Base-by-base conservation (phyloP, 2,797 vertebrate genomes). In the Lophotriccus pileatus region DNA sequence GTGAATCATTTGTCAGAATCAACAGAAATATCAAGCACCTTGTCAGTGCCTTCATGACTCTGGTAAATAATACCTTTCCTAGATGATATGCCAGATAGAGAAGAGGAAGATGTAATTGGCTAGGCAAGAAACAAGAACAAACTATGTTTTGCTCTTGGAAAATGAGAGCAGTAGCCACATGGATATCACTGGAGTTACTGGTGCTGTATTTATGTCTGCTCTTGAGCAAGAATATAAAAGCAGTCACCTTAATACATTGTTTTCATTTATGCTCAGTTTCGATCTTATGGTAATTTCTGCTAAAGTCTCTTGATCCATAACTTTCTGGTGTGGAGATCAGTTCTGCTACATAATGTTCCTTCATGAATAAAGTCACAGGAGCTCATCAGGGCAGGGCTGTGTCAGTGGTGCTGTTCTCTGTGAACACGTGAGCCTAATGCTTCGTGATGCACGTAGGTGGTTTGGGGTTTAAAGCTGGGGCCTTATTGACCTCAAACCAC, bases 401-500 rank as follows among this genome's bases (percentile, higher is more conserved):
- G 50, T 74, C 36, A 50, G n/a, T 44, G 34, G 46, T 28, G 58
- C 83, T 86, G 39, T 7, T 94, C 76, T 47, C 55, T 10, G 50
- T 94, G 93, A 91, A 14, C 83, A 69, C 0, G 0, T 84, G 85
- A 96, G 63, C 85, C 76, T 96, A 93, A 96, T 93, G 74, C 87
- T 94, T 94, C 81, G 69, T 94, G 95, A 95, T 84, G 20, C 10
- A 1, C 58, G 39, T 18, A 76, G 83, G 89, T 67, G 74, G 21
- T 88, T 94, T 91, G 52, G 43, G 55, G 59, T 86, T 95, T 96
- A 87, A 47, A 90, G 76, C 10, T 66, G 66, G 66, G 53, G 20
- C 46, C 66, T 88, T 94, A 36, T 2, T 94, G 93, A 93, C 95
- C 93, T 91, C 69, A 84, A 91, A 41, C 85, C 84, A 89, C 87